Base-by-base conservation (phyloP, 1,140 invertebrate genomes). In the Trichonephila clavata region DNA sequence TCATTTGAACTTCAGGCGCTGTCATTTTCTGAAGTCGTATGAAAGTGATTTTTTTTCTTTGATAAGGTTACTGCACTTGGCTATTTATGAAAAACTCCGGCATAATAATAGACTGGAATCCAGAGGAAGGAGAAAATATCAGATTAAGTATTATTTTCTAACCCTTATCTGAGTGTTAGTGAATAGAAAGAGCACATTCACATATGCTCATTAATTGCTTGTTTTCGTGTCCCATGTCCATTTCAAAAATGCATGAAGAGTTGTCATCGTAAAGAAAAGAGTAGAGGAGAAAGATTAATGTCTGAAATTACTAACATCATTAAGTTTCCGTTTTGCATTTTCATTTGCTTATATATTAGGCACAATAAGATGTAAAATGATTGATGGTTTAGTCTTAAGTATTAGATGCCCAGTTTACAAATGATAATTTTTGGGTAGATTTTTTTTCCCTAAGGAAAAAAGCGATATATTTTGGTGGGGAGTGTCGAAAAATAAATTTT, bases 61-160 rank as follows among this genome's bases (percentile, higher is more conserved):
- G 27, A 39, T 77, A 77, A 77, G 71, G 71, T 77, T 77, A 77
- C 71, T 77, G 27, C 71, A 77, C 71, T 77, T 77, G 27, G 71
- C 27, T 77, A 77, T 77, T 77, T 77, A 77, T 77, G 32, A 77
- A n/a, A n/a, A 77, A 77, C 27, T 14, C 7, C 32, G 71, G 71
- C 71, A 20, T 77, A 77, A 77, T 77, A 77, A 77, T 77, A 77
- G 27, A 24, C 27, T 77, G 13, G 71, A 32, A 16, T 77, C 68
- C 68, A 27, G 16, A 77, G 24, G 27, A 77, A 18, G 68, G 27
- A 77, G 68, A 77, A 32, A 27, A 32, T 39, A 18, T 24, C 32
- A 77, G 71, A 77, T 77, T 27, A 10, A 39, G 71, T 77, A 32
- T 39, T 32, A 77, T 39, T 14, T 32, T 39, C 71, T 1, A 18